Evolutionary conservation across 2,113 vertebrate species (phyloP).

Genomic region (Myanophis thanlyinensis): DNA sequence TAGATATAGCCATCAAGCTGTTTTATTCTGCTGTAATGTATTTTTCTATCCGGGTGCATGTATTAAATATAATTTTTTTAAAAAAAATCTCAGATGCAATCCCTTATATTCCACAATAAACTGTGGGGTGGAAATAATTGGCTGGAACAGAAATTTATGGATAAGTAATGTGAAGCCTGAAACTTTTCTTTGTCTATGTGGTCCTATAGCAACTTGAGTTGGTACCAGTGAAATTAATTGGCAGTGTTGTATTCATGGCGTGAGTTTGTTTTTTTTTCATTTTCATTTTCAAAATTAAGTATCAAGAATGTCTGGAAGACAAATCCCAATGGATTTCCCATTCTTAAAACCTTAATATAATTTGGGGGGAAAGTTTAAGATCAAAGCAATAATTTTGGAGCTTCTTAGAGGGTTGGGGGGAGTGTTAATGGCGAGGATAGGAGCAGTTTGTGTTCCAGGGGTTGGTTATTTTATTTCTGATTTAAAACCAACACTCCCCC

Average conservation of each 20-base stretch:
- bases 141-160: neutral
- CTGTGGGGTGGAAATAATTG: neutral
- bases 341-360: neutral
- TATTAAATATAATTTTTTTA: neutral
- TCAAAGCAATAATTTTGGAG: neutral
- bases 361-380: neutral
- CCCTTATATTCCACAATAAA: neutral
- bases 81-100: neutral
- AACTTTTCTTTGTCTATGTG: neutral
- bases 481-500: neutral
- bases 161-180: neutral
- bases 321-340: neutral
- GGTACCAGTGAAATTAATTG: neutral
- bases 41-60: neutral
- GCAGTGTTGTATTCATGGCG: neutral
- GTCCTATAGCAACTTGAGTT: neutral
- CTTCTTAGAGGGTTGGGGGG: neutral
- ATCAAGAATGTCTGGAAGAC: neutral
- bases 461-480: neutral
- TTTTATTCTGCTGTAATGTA: neutral
- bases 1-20: neutral
- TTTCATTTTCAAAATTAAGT: neutral
- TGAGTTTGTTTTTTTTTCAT: neutral
- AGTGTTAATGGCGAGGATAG: neutral
- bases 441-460: neutral